These are phyloP conservation scores for Octonoba sinensis DNA, from an alignment of 2,888 invertebrate genomes.

Conservation along the genomic window DNA sequence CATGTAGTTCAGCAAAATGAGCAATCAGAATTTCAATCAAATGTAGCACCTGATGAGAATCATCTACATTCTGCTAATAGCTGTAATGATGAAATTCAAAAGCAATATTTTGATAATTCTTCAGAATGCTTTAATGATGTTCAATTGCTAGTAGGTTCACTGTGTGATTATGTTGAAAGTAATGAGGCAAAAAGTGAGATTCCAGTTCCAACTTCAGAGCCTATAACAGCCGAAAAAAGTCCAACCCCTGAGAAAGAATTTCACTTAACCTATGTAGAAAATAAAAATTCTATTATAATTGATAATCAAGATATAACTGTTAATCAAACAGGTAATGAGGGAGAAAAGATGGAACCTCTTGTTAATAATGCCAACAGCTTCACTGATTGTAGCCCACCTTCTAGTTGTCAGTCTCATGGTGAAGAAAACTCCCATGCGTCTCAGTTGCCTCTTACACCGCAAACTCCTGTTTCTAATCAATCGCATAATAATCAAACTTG, in stretches of 20 bases:
- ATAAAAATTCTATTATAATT: background rate
- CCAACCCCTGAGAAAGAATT: background rate
- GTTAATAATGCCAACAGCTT: background rate
- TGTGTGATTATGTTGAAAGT: slow-evolving; percentile 46
- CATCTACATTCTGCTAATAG: too few relatives aligned
- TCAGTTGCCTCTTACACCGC: slow-evolving; percentile 61
- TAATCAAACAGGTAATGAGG: background rate
- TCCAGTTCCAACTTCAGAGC: background rate
- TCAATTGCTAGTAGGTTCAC: slow-evolving; percentile 36
- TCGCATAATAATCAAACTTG: slow-evolving; percentile 34
- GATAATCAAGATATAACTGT: background rate
- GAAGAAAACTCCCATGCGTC: slow-evolving; percentile 26
- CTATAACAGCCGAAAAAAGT: too few relatives aligned
- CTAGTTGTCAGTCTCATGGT: slow-evolving; percentile 12
- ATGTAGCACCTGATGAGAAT: too few relatives aligned
- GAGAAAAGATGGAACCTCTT: background rate
- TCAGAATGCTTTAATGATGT: slow-evolving; percentile 43
- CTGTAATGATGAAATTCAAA: background rate
- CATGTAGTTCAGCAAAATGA: background rate
- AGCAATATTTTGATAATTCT: slow-evolving; percentile 16
- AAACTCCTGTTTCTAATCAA: slow-evolving; percentile 60
- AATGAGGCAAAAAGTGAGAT: background rate
- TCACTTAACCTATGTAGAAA: background rate
- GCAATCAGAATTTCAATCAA: too few relatives aligned
- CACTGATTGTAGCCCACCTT: slow-evolving; percentile 12